Conservation (phyloP, 2,797 vertebrate species). For the Lepilemur septentrionalis region DNA sequence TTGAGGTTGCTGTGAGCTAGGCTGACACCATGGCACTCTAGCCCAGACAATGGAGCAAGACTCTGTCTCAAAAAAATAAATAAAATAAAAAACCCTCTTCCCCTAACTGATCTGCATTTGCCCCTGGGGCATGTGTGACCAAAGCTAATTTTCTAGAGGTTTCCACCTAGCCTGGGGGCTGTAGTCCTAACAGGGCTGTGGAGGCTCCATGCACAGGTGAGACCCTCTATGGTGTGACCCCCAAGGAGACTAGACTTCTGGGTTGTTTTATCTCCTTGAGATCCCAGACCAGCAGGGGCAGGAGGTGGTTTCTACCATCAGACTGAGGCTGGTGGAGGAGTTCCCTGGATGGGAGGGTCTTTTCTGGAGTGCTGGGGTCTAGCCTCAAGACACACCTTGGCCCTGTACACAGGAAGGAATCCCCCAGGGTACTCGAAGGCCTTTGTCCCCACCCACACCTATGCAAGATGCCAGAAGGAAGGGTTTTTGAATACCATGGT, state of each 20-base stretch:
- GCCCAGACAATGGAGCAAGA: too few relatives aligned
- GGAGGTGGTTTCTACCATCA: background rate
- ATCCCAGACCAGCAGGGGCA: background rate
- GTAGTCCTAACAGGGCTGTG: background rate
- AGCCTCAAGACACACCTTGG: background rate
- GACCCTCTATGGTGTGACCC: background rate
- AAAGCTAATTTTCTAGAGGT: constrained; percentile 5
- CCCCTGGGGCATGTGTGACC: background rate
- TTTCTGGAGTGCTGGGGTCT: background rate
- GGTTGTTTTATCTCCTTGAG: background rate
- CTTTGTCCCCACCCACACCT: constrained; percentile 8
- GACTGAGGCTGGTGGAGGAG: background rate
- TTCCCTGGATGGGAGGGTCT: background rate
- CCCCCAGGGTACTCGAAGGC: background rate
- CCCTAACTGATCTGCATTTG: background rate
- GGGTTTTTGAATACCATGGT: background rate
- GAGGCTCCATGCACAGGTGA: background rate
- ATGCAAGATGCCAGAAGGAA: background rate
- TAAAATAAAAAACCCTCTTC: background rate
- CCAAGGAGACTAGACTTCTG: background rate
- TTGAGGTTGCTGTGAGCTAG: too few relatives aligned
- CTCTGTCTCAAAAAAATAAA: too few relatives aligned
- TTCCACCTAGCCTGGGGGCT: background rate
- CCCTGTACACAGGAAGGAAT: background rate
- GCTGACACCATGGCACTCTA: too few relatives aligned